A percentile compares a stretch with the other conserved stretches of the same genome.
phyloP scores from a whole-genome alignment of 1,140 invertebrate genomes.

The Sesamia nonagrioides region DNA sequence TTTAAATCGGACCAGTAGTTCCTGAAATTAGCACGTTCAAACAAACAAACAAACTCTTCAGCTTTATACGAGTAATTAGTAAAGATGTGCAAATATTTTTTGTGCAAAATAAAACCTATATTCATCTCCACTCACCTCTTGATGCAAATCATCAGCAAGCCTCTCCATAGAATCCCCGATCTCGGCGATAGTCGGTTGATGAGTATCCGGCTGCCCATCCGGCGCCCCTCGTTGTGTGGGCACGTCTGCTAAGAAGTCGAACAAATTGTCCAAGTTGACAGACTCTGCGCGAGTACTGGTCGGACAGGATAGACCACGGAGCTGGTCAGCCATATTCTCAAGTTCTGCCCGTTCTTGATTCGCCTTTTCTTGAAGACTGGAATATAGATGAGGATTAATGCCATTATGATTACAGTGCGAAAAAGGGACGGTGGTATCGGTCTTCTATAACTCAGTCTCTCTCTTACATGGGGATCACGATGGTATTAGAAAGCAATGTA shows the following conservation, averaged over 20 bases:
- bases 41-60: too few species aligned
- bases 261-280: constrained; percentile 97
- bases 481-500: too few species aligned
- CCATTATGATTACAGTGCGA: too few species aligned
- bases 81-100: not conserved
- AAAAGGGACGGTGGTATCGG: too few species aligned
- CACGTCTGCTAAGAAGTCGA: constrained; percentile 96
- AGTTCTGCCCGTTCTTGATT: constrained; percentile 78
- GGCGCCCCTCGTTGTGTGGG: constrained; percentile 88
- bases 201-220: constrained; percentile 87
- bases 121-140: constrained; percentile 84
- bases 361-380: constrained; percentile 78
- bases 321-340: constrained; percentile 80
- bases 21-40: too few species aligned
- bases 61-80: too few species aligned
- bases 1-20: too few species aligned
- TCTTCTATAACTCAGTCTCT: too few species aligned
- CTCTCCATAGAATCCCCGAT: constrained; percentile 95
- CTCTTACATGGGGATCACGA: too few species aligned
- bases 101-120: not conserved
- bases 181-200: constrained; percentile 93
- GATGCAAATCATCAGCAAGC: constrained; percentile 93
- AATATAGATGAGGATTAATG: not conserved
- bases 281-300: constrained; percentile 88
- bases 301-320: constrained; percentile 70